Evolutionary conservation across 2,797 vertebrate species (phyloP).

Genomic region (Saxicola maurus): DNA sequence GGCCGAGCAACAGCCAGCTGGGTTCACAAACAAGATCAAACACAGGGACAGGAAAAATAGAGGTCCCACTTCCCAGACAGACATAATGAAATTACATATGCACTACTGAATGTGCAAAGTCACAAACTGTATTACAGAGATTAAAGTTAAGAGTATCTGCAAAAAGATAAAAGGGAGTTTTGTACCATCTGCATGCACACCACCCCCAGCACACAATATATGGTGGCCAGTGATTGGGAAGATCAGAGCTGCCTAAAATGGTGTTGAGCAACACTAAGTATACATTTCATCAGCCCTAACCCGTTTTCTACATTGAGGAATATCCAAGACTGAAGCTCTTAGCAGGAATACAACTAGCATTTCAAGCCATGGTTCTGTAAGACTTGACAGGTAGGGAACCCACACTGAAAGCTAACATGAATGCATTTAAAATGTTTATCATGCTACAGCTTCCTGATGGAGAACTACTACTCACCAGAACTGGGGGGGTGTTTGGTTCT

Average conservation of each 20-base stretch:
- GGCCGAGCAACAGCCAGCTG: neutral
- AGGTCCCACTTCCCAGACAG: neutral
- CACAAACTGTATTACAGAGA: neutral
- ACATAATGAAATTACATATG: neutral
- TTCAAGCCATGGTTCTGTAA: neutral
- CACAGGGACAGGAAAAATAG: neutral
- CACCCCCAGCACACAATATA: neutral
- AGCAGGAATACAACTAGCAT: neutral
- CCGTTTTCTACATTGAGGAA: neutral
- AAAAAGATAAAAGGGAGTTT: neutral
- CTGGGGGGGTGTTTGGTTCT: conserved; percentile 76
- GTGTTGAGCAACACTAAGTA: neutral
- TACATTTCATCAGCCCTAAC: neutral
- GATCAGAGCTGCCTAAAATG: neutral
- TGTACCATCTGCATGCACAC: neutral
- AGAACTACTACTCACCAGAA: conserved; percentile 74
- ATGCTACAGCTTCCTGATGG: neutral
- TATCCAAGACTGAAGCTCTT: neutral
- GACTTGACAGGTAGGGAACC: neutral
- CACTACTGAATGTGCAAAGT: neutral
- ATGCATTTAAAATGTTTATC: neutral
- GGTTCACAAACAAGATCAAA: neutral
- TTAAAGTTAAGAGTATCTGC: neutral
- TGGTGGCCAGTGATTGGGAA: neutral
- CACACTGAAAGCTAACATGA: neutral